Evolutionary conservation across 53 echinoderm and acorn worm species (phyloP).

Genomic region (Echinometra lucunter): DNA sequence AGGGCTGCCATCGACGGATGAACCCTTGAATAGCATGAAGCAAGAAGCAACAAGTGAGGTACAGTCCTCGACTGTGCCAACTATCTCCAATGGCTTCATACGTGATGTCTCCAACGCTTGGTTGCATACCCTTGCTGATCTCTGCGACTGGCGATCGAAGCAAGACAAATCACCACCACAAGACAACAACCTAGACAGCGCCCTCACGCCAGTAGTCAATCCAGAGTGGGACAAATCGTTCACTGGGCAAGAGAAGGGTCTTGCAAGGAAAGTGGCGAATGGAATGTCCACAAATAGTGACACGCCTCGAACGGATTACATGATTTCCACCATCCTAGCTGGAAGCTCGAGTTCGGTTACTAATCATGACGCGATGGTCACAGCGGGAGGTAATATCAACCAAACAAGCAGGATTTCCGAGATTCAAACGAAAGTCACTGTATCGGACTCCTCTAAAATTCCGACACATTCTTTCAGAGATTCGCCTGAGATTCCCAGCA

Average conservation of each 20-base stretch:
- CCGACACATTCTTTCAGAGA: neutral
- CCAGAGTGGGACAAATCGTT: neutral
- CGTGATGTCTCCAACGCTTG: conserved; percentile 36
- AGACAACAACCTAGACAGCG: neutral
- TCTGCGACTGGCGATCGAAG: conserved; percentile 58
- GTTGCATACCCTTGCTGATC: conserved; percentile 69
- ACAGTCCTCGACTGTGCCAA: conserved; percentile 12
- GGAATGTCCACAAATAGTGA: neutral
- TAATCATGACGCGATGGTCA: conserved; percentile 56
- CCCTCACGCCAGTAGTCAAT: neutral
- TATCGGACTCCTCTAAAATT: too few species aligned
- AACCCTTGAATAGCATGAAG: neutral
- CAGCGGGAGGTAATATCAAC: neutral
- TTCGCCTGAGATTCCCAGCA: conserved; percentile 44
- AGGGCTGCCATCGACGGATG: neutral
- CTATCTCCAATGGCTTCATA: conserved; percentile 56
- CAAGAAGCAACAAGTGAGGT: neutral
- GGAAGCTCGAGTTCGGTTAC: conserved; percentile 27
- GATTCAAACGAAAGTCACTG: neutral
- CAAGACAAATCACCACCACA: conserved; percentile 4
- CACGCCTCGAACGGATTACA: conserved; percentile 26
- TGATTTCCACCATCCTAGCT: conserved; percentile 65
- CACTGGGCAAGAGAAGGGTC: neutral
- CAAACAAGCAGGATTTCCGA: neutral
- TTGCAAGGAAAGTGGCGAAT: neutral